A percentile compares a stretch with the other conserved stretches of the same genome.
Evolutionary conservation across 2,888 invertebrate genomes (phyloP).

Genomic region (Platycnemis pennipes): DNA sequence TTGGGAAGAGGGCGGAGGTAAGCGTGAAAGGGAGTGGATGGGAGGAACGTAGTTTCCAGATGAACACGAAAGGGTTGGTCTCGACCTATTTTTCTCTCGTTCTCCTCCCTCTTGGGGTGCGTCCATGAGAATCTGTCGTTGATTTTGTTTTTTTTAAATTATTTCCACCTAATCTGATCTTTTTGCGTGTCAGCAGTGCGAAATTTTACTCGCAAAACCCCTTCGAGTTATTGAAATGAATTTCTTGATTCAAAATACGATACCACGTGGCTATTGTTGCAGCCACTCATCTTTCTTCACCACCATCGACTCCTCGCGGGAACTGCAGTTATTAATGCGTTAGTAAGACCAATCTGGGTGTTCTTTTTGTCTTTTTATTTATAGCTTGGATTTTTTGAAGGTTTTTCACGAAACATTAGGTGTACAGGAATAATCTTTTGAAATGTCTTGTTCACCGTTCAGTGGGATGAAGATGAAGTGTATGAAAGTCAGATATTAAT

Average conservation of each 20-base stretch:
- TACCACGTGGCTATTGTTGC: too few species aligned
- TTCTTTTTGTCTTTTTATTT: too few species aligned
- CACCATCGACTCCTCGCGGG: too few species aligned
- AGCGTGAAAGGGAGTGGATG: neutral
- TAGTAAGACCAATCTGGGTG: too few species aligned
- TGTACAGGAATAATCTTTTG: neutral
- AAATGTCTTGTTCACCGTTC: neutral
- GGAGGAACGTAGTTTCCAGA: neutral
- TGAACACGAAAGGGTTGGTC: neutral
- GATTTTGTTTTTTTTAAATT: neutral
- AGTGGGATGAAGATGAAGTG: too few species aligned
- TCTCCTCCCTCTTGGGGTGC: neutral
- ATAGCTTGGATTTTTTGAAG: too few species aligned
- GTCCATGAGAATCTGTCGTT: neutral
- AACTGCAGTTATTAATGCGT: too few species aligned
- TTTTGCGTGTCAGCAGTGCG: neutral
- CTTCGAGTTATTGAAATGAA: too few species aligned
- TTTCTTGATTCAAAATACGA: too few species aligned
- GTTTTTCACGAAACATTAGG: neutral
- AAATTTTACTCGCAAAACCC: neutral
- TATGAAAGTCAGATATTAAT: too few species aligned
- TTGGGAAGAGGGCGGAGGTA: neutral
- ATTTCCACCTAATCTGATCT: neutral
- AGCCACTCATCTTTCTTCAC: too few species aligned
- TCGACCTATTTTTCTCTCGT: neutral